Base-by-base conservation (phyloP, 1,140 invertebrate genomes). In the Metopolophium dirhodum region DNA sequence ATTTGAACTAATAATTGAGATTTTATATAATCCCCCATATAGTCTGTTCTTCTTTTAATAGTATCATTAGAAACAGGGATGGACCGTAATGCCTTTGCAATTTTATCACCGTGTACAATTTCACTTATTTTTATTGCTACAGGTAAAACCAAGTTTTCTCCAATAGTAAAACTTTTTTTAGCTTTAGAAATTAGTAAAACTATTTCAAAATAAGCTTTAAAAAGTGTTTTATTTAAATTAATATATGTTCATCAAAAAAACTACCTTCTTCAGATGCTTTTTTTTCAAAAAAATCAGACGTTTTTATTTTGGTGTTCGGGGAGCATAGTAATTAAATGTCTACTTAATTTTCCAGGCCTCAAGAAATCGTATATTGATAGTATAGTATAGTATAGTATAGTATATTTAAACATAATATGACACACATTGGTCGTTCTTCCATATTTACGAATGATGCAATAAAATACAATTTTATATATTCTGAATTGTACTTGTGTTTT, bases 121-220 rank as follows among this genome's bases (percentile, higher is more conserved):
- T 77, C 83, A 41, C 47, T 45, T 54, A 57, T 93, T 37, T 37
- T 37, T 37, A 37, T 37, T 37, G 37, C 37, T 37, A 2, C 37
- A 37, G 37, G 37, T 37, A 37, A 37, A 37, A 1, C 94, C 54
- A 94, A 92, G 45, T 94, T 68, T 94, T 94, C n/a, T 47, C 93
- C 93, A 93, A 94, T 94, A 57, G 93, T 94, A 86, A 94, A 93
- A n/a, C 94, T 90, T 87, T 94, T 93, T 90, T 87, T 77, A 90
- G 57, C 91, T 94, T 93, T 94, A 83, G 88, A 82, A 91, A 94
- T 94, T 97, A 83, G 9, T 41, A 51, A 77, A 54, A 57, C 49
- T 18, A 93, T 90, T 45, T 93, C 57, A 86, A 57, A 93, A 49
- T 87, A 93, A 61, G 87, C 93, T 94, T 91, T 61, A 87, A 87